Percentiles rank a stretch among this genome's conserved stretches.
These are phyloP conservation scores for Troilus luridus DNA, from an alignment of 2,888 invertebrate genomes.

Conservation along the genomic window DNA sequence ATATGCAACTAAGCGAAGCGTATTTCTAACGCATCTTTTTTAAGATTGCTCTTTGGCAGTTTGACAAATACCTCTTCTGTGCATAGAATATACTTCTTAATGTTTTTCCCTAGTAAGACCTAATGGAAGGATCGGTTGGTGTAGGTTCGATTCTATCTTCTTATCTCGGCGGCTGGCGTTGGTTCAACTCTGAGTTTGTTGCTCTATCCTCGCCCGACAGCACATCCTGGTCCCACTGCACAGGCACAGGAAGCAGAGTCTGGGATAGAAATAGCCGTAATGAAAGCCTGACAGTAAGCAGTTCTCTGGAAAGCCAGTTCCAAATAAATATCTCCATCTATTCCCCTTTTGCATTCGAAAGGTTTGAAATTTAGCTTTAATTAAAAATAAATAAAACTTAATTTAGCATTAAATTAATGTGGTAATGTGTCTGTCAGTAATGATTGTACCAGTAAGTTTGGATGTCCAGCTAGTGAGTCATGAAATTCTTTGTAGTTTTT, in stretches of 20 bases:
- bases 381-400: too few species aligned
- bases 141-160: neutral
- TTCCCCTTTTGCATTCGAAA: neutral
- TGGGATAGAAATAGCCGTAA: neutral
- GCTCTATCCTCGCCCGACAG: neutral
- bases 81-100: neutral
- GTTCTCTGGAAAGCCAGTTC: neutral
- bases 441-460: too few species aligned
- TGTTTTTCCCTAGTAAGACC: neutral
- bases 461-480: too few species aligned
- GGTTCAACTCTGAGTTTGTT: neutral
- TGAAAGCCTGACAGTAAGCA: neutral
- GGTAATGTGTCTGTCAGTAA: too few species aligned
- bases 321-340: neutral
- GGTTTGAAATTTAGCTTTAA: neutral
- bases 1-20: neutral
- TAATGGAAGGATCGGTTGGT: neutral
- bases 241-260: neutral
- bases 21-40: neutral
- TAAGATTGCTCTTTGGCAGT: conserved; percentile 5
- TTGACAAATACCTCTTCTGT: neutral
- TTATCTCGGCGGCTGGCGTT: neutral
- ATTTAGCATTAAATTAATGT: too few species aligned
- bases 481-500: too few species aligned
- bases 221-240: neutral